A percentile compares a stretch with the other conserved stretches of the same genome.
Evolutionary conservation across 2,113 vertebrate genomes (phyloP).

Genomic region (Sinosuthora webbiana): DNA sequence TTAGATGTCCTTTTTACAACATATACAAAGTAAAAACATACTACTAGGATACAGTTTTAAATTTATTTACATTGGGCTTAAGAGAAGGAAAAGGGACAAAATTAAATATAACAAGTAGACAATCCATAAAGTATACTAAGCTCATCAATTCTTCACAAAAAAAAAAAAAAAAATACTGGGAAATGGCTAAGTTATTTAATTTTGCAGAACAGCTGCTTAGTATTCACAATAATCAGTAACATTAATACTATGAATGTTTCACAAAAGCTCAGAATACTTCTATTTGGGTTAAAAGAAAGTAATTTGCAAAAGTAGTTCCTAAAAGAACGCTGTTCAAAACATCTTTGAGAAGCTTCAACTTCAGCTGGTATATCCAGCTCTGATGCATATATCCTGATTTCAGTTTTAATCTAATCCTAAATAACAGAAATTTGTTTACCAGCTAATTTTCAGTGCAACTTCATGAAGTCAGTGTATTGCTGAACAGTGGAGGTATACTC

Average conservation of each 20-base stretch:
- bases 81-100: not conserved
- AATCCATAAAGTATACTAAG: not conserved
- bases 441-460: not conserved
- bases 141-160: not conserved
- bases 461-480: not conserved
- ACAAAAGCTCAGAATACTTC: not conserved
- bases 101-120: not conserved
- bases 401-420: not conserved
- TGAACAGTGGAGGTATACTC: not conserved
- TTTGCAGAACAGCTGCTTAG: not conserved
- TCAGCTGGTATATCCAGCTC: not conserved
- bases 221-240: not conserved
- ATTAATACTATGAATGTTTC: not conserved
- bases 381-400: not conserved
- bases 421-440: not conserved
- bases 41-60: not conserved
- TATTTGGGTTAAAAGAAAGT: not conserved
- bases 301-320: not conserved
- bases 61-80: not conserved
- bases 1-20: not conserved
- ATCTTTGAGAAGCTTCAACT: not conserved
- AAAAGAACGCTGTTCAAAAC: not conserved
- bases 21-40: not conserved
- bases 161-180: not conserved
- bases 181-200: not conserved